These are phyloP conservation scores for Orientallactaga bullata DNA, from an alignment of 2,113 vertebrate genomes.

Conservation along the genomic window DNA sequence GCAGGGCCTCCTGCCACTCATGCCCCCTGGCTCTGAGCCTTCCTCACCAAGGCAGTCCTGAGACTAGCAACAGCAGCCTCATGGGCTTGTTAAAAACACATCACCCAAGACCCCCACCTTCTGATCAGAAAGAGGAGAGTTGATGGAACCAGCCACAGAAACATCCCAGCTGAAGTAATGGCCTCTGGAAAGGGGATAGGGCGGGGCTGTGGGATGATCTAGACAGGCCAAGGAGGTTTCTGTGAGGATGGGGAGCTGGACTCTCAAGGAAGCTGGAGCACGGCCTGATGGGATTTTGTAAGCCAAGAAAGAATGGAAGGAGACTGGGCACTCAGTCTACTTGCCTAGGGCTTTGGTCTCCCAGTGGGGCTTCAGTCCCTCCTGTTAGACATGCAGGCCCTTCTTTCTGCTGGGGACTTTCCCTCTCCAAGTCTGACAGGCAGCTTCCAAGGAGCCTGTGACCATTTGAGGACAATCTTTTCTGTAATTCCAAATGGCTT, in stretches of 20 bases:
- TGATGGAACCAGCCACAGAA: background rate
- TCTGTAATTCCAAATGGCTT: background rate
- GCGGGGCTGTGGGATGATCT: too few relatives aligned
- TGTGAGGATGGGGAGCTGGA: background rate
- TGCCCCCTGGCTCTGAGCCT: accelerated
- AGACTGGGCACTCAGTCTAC: background rate
- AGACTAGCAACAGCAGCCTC: background rate
- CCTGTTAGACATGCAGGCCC: background rate
- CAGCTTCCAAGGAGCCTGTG: too few relatives aligned
- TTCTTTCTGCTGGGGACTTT: background rate
- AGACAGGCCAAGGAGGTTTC: background rate
- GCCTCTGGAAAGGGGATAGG: background rate
- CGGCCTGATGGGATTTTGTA: background rate
- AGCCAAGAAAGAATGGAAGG: background rate
- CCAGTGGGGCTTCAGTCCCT: too few relatives aligned
- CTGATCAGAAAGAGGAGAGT: background rate
- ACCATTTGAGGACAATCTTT: background rate
- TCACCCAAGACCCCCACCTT: background rate
- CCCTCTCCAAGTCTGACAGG: accelerated
- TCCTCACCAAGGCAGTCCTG: accelerated
- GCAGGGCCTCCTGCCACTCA: background rate
- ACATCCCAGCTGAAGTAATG: background rate
- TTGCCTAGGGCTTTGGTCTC: background rate
- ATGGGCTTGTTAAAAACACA: background rate
- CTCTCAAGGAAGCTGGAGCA: background rate